Percentiles rank a stretch among this genome's conserved stretches.
Evolutionary conservation across 2,113 vertebrate species (phyloP).

Genomic region (Fukomys damarensis): DNA sequence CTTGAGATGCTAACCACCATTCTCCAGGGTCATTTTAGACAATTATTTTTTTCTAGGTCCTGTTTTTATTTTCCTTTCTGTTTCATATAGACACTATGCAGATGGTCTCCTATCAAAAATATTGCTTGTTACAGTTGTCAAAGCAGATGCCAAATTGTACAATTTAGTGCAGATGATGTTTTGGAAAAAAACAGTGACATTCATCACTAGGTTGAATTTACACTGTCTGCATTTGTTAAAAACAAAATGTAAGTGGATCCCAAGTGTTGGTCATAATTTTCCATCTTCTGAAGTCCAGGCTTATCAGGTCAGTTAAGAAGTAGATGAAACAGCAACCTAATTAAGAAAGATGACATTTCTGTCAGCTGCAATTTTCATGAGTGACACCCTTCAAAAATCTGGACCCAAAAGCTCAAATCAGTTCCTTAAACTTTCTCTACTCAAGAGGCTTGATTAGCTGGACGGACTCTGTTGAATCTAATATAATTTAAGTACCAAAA

Average conservation of each 20-base stretch:
- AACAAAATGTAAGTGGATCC: constrained; percentile 61
- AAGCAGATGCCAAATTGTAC: constrained; percentile 75
- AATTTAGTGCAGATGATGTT: constrained; percentile 68
- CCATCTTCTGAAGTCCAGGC: neutral
- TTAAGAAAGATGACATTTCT: constrained; percentile 19
- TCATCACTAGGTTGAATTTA: constrained; percentile 59
- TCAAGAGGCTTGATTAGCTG: neutral
- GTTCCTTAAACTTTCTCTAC: neutral
- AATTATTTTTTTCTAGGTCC: constrained; percentile 36
- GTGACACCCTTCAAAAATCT: neutral
- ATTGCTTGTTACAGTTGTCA: constrained; percentile 60
- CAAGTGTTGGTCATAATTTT: neutral
- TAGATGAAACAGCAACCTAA: neutral
- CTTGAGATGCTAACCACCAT: constrained; percentile 59
- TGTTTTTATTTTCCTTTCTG: constrained; percentile 35
- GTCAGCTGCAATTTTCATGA: neutral
- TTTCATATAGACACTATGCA: constrained; percentile 75
- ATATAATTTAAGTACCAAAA: neutral
- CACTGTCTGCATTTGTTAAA: constrained; percentile 58
- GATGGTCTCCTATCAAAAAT: constrained; percentile 79
- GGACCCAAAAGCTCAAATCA: neutral
- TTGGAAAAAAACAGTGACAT: constrained; percentile 63
- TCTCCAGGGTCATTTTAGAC: constrained; percentile 49
- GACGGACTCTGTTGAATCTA: neutral
- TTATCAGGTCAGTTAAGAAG: constrained; percentile 11